These are phyloP conservation scores for Oscheius sp. DNA, from an alignment of 2,888 invertebrate genomes.

Conservation along the genomic window DNA sequence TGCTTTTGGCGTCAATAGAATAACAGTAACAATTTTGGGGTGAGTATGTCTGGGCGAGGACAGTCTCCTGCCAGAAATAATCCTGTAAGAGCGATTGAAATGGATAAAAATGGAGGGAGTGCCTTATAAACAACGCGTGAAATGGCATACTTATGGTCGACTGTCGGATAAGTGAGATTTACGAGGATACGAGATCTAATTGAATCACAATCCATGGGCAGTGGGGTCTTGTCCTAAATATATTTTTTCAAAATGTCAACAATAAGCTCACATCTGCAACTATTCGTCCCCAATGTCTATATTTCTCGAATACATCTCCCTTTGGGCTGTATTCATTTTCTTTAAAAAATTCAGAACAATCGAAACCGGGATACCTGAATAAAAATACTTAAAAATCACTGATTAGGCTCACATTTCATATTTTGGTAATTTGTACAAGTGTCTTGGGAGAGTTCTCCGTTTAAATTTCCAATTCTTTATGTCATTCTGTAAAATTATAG, in stretches of 20 bases:
- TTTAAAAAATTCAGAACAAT: not conserved
- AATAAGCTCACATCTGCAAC: conserved; percentile 8
- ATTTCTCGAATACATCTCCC: not conserved
- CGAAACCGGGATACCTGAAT: not conserved
- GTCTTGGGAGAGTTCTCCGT: not conserved
- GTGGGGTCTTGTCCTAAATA: not conserved
- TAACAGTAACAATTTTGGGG: conserved; percentile 34
- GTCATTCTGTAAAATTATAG: conserved; percentile 12
- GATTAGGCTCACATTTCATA: conserved; percentile 16
- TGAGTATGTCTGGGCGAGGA: conserved; percentile 30
- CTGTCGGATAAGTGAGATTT: not conserved
- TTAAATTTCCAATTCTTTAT: conserved; percentile 13
- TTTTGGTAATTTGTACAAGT: not conserved
- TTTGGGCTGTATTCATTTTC: not conserved
- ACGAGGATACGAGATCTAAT: not conserved
- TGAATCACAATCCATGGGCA: conserved; percentile 23
- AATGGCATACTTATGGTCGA: conserved; percentile 21
- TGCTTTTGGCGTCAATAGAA: conserved; percentile 30
- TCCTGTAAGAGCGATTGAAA: conserved; percentile 23
- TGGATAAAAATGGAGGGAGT: not conserved
- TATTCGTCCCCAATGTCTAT: conserved; percentile 21
- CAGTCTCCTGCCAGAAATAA: conserved; percentile 32
- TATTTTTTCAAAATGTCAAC: not conserved
- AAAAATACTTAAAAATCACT: not conserved
- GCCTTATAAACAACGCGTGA: conserved; percentile 25